Evolutionary conservation across 64 coral and sea anemone genomes (phyloP), one percentile per base, ranked within the genome.

Genomic region (Dendrophyllia cribrosa): DNA sequence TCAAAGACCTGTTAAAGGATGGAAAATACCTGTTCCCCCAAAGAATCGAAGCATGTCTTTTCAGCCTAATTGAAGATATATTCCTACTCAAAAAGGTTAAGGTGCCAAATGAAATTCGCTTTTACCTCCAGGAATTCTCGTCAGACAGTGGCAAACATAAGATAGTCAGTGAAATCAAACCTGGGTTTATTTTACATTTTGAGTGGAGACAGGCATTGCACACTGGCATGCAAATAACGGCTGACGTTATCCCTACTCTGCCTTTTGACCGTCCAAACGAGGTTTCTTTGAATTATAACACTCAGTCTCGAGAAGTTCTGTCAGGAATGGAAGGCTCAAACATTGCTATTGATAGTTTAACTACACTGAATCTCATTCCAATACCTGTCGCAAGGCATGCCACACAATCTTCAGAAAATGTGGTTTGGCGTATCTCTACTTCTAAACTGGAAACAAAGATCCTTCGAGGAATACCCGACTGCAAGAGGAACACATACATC

Each of bases 151-250:
- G 23, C 72, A 87, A 87, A 87, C 66, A 87, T 87, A 68, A 66
- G 46, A 87, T 87, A 73, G 84, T 87, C 13, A 72, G 84, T 48
- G 84, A 87, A 50, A 87, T 72, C 23, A 87, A 87, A 87, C 84
- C 84, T 72, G 84, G 84, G 24, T 87, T 68, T 55, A 72, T 87
- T 51, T 87, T 87, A 15, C 26, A 87, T 43, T 87, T 87, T 12
- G 84, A 87, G 12, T 87, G 84, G 84, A 87, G 68, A 59, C n/a
- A 73, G 67, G 84, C 67, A 17, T 85, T 85, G 61, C 65, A 85
- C 81, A 85, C 51, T 48, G 81, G 81, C 48, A 66, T 85, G 81
- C 59, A 49, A 48, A 85, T 85, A 17, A 85, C 81, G 9, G 81
- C 66, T 9, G 81, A 85, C 66, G 26, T 85, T 14, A 66, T 85